These are phyloP conservation scores for Tetrax tetrax DNA, from an alignment of 2,113 vertebrate species.

Conservation along the genomic window DNA sequence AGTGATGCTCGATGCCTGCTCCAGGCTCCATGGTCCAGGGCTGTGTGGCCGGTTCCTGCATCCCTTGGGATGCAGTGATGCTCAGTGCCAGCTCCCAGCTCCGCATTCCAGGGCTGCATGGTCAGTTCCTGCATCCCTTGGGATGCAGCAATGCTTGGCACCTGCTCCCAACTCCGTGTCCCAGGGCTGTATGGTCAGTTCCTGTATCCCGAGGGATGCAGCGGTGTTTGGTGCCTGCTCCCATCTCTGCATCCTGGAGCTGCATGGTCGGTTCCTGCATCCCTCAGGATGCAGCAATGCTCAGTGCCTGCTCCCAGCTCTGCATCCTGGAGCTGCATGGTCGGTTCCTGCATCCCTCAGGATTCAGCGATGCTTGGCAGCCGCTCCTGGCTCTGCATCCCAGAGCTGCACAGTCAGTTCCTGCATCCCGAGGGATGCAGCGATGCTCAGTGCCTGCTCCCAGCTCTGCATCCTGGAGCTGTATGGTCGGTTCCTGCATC, in stretches of 20 bases:
- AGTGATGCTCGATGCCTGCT: neutral
- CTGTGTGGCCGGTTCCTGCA: neutral
- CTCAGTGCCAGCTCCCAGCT: neutral
- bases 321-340: too few relatives aligned
- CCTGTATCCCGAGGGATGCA: neutral
- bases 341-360: neutral
- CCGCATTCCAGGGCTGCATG: neutral
- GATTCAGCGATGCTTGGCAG: accelerated
- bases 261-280: too few relatives aligned
- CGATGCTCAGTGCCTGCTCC: neutral
- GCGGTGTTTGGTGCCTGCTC: neutral
- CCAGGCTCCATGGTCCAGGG: neutral
- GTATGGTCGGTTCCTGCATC: neutral
- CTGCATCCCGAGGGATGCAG: neutral
- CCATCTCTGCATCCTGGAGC: neutral
- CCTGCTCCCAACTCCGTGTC: neutral
- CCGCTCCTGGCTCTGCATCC: accelerated
- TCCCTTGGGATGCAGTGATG: neutral
- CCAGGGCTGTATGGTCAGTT: too few relatives aligned
- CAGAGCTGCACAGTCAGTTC: neutral
- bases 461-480: neutral
- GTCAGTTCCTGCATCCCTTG: neutral
- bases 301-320: too few relatives aligned
- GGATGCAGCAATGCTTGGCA: neutral
- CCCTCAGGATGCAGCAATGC: too few relatives aligned